Evolutionary conservation across 2,888 invertebrate genomes (phyloP).

Genomic region (Nephrocerus scutellatus): DNA sequence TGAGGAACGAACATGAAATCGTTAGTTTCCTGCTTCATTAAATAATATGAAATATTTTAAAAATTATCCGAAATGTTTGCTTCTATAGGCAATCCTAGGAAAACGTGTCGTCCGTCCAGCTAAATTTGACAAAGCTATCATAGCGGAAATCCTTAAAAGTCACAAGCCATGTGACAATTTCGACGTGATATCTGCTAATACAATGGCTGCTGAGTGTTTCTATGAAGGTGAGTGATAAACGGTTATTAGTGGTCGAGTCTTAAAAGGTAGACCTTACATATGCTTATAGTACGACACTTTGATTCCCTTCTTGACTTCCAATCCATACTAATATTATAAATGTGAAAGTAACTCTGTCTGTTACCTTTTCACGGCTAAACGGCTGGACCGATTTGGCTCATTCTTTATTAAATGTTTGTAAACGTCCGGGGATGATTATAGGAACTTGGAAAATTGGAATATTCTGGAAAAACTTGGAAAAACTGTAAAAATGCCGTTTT

Average conservation of each 20-base stretch:
- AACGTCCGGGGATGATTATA: too few species aligned
- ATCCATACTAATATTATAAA: too few species aligned
- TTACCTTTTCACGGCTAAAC: background rate
- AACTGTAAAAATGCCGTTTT: too few species aligned
- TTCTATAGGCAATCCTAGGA: conserved; percentile 73
- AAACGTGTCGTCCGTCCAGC: conserved; percentile 73
- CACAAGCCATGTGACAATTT: conserved; percentile 48
- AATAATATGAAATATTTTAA: background rate
- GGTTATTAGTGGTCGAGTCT: too few species aligned
- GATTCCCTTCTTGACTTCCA: too few species aligned
- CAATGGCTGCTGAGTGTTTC: conserved; percentile 72
- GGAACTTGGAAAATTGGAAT: too few species aligned
- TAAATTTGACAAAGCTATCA: conserved; percentile 67
- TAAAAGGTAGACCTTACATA: too few species aligned
- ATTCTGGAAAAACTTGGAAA: too few species aligned
- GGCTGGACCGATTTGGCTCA: background rate
- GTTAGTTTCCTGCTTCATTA: conserved; percentile 50
- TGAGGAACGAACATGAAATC: conserved; percentile 73
- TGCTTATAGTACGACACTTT: too few species aligned
- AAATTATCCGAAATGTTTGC: background rate
- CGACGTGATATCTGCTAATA: conserved; percentile 57
- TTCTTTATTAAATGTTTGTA: background rate
- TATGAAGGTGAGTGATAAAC: conserved; percentile 67
- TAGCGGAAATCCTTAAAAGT: conserved; percentile 33
- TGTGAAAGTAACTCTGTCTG: conserved; percentile 8